A percentile compares a stretch with the other conserved stretches of the same genome.
phyloP scores from a whole-genome alignment of 2,113 vertebrate genomes.

The Chrysochloris asiatica region DNA sequence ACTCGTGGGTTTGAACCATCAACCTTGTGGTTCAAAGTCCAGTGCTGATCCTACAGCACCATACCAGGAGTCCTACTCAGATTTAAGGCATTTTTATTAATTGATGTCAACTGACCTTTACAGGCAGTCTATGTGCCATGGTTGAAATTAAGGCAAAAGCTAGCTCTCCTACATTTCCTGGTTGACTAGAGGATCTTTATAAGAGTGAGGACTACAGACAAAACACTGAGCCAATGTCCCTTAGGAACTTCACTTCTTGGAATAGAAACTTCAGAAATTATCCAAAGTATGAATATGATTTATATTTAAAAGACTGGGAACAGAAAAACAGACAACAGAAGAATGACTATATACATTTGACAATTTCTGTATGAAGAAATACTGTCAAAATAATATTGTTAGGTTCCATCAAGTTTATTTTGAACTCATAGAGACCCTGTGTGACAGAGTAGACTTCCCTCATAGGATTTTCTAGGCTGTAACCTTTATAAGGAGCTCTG shows the following conservation, averaged over 20 bases:
- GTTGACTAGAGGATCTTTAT: background rate
- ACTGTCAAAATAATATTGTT: background rate
- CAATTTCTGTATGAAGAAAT: slow-evolving; percentile 6
- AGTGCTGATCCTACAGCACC: too few species aligned
- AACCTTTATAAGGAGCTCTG: background rate
- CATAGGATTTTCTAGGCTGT: background rate
- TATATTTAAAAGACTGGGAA: slow-evolving; percentile 1
- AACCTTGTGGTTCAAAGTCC: too few species aligned
- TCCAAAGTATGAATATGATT: background rate
- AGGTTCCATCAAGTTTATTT: background rate
- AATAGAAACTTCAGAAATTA: slow-evolving; percentile 16
- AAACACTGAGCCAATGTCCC: background rate
- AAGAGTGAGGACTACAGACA: background rate
- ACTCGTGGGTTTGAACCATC: too few species aligned
- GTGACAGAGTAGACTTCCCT: background rate
- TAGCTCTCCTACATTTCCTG: background rate
- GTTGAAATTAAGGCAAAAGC: background rate
- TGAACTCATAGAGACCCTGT: background rate
- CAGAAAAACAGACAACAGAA: background rate
- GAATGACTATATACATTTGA: background rate
- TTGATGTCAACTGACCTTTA: background rate
- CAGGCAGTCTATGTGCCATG: background rate
- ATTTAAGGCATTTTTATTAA: background rate
- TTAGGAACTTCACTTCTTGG: slow-evolving; percentile 5
- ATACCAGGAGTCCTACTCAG: too few species aligned